These are phyloP conservation scores for Tetranychus cinnabarinus DNA, from an alignment of 1,140 invertebrate species.

Conservation along the genomic window DNA sequence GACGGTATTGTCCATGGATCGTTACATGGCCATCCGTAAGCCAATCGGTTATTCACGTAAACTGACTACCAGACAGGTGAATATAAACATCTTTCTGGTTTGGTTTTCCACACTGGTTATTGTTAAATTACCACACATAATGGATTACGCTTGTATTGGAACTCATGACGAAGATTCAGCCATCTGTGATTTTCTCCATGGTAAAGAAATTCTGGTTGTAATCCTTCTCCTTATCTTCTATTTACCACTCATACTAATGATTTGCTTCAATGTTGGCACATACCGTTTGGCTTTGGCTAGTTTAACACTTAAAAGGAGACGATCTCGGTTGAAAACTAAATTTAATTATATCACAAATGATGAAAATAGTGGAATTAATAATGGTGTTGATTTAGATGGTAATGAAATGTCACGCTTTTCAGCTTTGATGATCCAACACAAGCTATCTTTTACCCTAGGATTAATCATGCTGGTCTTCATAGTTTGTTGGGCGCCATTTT, in stretches of 20 bases:
- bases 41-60: not conserved
- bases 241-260: not conserved
- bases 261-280: not conserved
- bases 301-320: not conserved
- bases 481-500: constrained; percentile 11
- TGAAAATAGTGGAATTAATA: not conserved
- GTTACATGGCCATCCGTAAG: not conserved
- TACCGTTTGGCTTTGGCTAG: not conserved
- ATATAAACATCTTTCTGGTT: not conserved
- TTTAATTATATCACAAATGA: no score
- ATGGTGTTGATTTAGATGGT: not conserved
- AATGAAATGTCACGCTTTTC: not conserved
- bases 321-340: not conserved
- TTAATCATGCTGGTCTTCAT: constrained; percentile 11
- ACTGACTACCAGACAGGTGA: not conserved
- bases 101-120: constrained; percentile 3
- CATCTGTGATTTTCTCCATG: not conserved
- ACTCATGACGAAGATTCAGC: not conserved
- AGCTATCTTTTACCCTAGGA: not conserved
- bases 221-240: not conserved
- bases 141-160: not conserved
- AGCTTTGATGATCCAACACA: not conserved
- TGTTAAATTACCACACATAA: not conserved
- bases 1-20: not conserved
- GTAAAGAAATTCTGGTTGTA: not conserved